These are phyloP conservation scores for Poeciliopsis gracilis DNA, from an alignment of 2,797 vertebrate genomes.

Conservation along the genomic window DNA sequence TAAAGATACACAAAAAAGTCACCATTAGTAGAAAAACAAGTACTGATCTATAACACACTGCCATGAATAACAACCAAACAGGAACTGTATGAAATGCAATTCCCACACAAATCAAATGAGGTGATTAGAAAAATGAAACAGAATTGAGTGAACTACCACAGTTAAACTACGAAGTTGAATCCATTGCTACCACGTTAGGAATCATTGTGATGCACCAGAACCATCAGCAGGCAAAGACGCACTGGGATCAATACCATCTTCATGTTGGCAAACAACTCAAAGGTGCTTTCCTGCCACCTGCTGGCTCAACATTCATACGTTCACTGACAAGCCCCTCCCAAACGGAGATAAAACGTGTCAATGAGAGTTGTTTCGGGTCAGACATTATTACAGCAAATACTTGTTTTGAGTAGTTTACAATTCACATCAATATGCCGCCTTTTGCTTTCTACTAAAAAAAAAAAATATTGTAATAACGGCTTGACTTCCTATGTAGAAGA, in stretches of 20 bases:
- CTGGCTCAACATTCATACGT: neutral
- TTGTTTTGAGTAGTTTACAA: neutral
- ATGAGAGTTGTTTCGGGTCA: neutral
- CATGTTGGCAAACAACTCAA: neutral
- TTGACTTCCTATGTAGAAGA: slow-evolving; percentile 1
- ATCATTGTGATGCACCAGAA: no score
- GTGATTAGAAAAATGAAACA: no score
- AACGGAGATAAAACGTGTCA: neutral
- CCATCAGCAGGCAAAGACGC: neutral
- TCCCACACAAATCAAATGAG: no score
- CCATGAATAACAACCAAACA: no score
- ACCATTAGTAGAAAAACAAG: no score
- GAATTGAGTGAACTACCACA: no score
- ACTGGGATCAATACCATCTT: neutral
- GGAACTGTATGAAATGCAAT: no score
- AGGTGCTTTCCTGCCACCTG: neutral
- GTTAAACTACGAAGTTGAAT: no score
- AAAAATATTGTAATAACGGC: neutral
- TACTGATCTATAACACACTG: no score
- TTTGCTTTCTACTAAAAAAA: neutral
- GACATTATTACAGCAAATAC: slow-evolving; percentile 6
- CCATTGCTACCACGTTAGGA: no score
- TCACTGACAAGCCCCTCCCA: neutral
- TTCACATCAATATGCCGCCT: neutral
- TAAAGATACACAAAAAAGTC: no score